phyloP scores from a whole-genome alignment of 2,888 invertebrate species.

The Augochlorella aurata region DNA sequence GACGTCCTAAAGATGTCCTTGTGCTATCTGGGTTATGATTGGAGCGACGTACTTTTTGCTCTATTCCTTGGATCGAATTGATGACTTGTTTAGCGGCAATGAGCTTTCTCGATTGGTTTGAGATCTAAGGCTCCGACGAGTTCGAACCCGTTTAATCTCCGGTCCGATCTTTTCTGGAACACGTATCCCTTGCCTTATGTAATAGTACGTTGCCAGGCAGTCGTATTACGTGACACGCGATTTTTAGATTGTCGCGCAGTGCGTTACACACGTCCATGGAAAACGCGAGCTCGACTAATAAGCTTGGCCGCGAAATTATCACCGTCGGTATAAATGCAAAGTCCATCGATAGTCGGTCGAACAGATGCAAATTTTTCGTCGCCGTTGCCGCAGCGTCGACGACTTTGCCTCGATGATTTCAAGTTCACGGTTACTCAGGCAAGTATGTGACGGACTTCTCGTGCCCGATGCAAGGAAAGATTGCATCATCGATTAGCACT shows the following conservation, averaged over 20 bases:
- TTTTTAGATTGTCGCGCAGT: too few species aligned
- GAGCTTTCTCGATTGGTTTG: too few species aligned
- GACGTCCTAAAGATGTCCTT: too few species aligned
- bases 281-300: not conserved
- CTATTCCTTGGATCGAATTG: too few species aligned
- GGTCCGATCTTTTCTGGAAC: not conserved
- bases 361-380: not conserved
- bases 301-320: not conserved
- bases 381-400: not conserved
- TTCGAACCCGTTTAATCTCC: too few species aligned
- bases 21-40: too few species aligned
- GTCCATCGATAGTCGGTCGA: not conserved
- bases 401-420: not conserved
- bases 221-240: not conserved
- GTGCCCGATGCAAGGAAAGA: not conserved
- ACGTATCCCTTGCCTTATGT: not conserved
- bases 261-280: not conserved
- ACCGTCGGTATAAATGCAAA: not conserved
- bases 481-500: not conserved
- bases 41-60: too few species aligned
- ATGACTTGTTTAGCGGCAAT: too few species aligned
- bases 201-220: too few species aligned
- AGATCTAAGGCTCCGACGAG: too few species aligned
- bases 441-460: not conserved
- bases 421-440: not conserved